Percentiles rank a stretch among this genome's conserved stretches.
phyloP scores from a whole-genome alignment of 2,888 invertebrate genomes.

The Lepidocyrtinus sp. region DNA sequence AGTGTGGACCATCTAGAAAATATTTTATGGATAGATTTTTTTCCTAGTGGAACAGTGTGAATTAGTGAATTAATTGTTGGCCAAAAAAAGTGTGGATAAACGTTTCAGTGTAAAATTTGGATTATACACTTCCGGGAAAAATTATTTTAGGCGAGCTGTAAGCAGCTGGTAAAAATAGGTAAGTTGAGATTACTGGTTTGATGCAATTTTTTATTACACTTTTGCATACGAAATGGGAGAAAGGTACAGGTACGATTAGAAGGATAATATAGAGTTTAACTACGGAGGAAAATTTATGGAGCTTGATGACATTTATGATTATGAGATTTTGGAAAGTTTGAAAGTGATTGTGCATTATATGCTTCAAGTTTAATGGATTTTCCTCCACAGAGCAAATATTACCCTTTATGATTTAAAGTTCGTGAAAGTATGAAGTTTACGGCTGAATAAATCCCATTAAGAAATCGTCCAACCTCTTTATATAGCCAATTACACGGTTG shows the following conservation, averaged over 20 bases:
- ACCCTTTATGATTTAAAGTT: slow-evolving; percentile 6
- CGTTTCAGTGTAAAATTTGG: background rate
- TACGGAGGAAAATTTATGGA: background rate
- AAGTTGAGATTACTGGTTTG: background rate
- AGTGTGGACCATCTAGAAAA: background rate
- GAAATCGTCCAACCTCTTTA: background rate
- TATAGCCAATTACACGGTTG: slow-evolving; percentile 1
- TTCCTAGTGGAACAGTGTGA: slow-evolving; percentile 17
- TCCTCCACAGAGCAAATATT: background rate
- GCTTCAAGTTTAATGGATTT: background rate
- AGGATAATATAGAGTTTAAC: no score
- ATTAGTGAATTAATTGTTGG: slow-evolving; percentile 17
- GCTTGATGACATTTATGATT: background rate
- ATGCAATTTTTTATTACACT: background rate
- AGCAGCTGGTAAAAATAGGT: slow-evolving; percentile 44
- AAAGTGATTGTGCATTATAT: background rate
- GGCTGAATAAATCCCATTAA: slow-evolving; percentile 16
- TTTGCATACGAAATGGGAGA: background rate
- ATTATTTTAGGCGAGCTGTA: slow-evolving; percentile 34
- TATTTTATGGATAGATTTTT: slow-evolving; percentile 20
- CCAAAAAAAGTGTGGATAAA: background rate
- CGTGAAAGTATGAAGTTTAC: slow-evolving; percentile 6
- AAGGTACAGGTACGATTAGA: no score
- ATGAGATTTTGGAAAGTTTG: slow-evolving; percentile 33
- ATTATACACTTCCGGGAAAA: background rate